A percentile compares a stretch with the other conserved stretches of the same genome.
Evolutionary conservation across 2,888 invertebrate genomes (phyloP).

Genomic region (Ferdinandea cuprea): DNA sequence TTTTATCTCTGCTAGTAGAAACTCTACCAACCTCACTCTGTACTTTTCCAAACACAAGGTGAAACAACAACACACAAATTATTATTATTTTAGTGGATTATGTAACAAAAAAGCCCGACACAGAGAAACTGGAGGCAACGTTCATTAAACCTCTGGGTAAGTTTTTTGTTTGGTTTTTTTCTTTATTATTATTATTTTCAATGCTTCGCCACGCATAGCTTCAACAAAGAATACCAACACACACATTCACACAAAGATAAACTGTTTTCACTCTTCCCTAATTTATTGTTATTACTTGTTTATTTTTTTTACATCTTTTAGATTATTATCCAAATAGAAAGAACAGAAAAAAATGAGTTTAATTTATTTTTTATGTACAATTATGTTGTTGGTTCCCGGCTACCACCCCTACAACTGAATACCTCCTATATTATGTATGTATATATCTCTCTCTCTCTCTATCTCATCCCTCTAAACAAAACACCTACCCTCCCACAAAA

Average conservation of each 20-base stretch:
- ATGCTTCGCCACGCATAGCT: background rate
- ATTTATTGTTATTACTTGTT: slow-evolving; percentile 44
- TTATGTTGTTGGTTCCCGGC: slow-evolving; percentile 42
- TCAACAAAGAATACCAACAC: slow-evolving; percentile 34
- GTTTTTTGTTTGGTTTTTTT: slow-evolving; percentile 15
- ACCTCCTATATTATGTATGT: too few relatives aligned
- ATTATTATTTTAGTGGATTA: slow-evolving; percentile 67
- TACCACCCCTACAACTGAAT: slow-evolving; percentile 3
- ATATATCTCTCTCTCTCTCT: background rate
- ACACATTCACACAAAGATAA: slow-evolving; percentile 50
- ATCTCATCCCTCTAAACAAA: slow-evolving; percentile 1
- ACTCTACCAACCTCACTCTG: slow-evolving; percentile 30
- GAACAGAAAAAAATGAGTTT: slow-evolving; percentile 64
- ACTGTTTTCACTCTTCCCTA: slow-evolving; percentile 54
- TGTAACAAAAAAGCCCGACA: slow-evolving; percentile 47
- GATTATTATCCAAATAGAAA: slow-evolving; percentile 73
- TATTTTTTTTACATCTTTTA: slow-evolving; percentile 33
- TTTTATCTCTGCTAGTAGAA: background rate
- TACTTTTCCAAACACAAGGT: slow-evolving; percentile 42
- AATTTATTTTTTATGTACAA: slow-evolving; percentile 54
- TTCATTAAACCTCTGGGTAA: slow-evolving; percentile 70
- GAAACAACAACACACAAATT: slow-evolving; percentile 46
- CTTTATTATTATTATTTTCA: background rate
- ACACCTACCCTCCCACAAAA: slow-evolving; percentile 13
- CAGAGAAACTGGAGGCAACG: slow-evolving; percentile 35